Percentiles rank a stretch among this genome's conserved stretches.
Conservation (phyloP, 1,140 invertebrate genomes). For the Neodiprion pinetum region DNA sequence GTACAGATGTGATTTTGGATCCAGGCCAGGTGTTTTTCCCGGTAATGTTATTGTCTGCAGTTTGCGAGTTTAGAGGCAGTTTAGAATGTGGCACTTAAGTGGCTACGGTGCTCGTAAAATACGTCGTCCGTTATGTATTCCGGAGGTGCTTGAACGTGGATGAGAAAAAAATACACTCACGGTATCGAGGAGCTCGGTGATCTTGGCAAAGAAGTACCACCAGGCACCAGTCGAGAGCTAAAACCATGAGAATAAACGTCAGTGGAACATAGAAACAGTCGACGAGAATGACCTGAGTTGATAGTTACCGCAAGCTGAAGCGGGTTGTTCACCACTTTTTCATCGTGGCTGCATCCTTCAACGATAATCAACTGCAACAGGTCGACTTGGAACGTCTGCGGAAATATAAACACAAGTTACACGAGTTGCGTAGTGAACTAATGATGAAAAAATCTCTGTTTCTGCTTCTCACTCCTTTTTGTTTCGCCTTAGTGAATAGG, state of each 20-base stretch:
- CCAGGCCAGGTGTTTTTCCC: no score
- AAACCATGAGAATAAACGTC: slow-evolving; percentile 16
- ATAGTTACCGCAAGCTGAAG: not conserved
- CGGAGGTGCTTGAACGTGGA: no score
- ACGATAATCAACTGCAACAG: not conserved
- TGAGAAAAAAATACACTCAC: slow-evolving; percentile 38
- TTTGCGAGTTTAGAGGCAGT: no score
- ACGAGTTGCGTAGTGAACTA: not conserved
- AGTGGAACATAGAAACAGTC: not conserved
- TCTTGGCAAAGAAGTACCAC: slow-evolving; percentile 69
- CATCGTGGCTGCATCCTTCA: slow-evolving; percentile 20
- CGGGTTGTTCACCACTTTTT: not conserved
- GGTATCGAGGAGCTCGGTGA: slow-evolving; percentile 74
- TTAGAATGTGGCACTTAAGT: no score
- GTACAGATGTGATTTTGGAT: no score
- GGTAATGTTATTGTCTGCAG: no score
- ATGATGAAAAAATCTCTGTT: no score
- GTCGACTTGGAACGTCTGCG: slow-evolving; percentile 35
- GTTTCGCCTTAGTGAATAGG: not conserved
- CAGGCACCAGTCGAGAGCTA: slow-evolving; percentile 53
- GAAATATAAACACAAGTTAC: slow-evolving; percentile 12
- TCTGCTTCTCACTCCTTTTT: not conserved
- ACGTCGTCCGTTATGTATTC: no score
- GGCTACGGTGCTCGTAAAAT: no score
- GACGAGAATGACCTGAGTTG: not conserved